Base-by-base conservation (phyloP, 2,113 vertebrate genomes). In the Zosterops hypoxanthus region DNA sequence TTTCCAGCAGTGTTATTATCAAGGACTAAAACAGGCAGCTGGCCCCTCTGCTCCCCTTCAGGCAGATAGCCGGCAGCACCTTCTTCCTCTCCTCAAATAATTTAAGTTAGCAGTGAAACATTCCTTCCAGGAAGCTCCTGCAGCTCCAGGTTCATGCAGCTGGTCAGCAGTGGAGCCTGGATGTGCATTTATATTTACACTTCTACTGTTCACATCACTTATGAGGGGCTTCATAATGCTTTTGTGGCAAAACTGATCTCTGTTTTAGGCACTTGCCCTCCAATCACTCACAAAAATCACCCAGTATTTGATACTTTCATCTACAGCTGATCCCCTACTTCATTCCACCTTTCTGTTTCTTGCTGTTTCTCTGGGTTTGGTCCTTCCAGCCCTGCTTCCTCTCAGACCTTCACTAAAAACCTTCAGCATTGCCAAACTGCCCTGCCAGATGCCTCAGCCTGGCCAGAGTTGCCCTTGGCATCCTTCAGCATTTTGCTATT, bases 251-350 rank as follows among this genome's bases (percentile, higher is more conserved):
- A 88, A 55, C 4, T 44, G 31, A 53, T 36, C 50, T 56, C 50
- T n/a, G 9, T 24, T 85, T 78, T 34, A 56, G 60, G 50, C 22
- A 17, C 47, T 22, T 57, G 19, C 11, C 19, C 39, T 79, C 23
- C 22, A 78, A 1, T 55, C 8, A 6, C 34, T 71, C 61, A 46
- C 13, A 71, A 33, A 49, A 49, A 79, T 21, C 42, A 25, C 50
- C 24, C 14, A 65, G 9, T 44, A 41, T n/a, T 85, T 2, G 1
- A 5, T 50, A 46, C 16, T 53, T 73, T 20, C 0, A 2, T 71
- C 39, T 3, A 0, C 5, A 7, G 52, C 47, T 46, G 47, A 71
- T 41, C 22, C 14, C 8, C 28, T 0, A 0, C 36, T 63, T 78
- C 1, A 12, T 44, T n/a, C 28, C 47, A 66, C 47, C 22, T 46